Evolutionary conservation across 2,888 invertebrate species (phyloP).

Genomic region (Crocallis elinguaria): DNA sequence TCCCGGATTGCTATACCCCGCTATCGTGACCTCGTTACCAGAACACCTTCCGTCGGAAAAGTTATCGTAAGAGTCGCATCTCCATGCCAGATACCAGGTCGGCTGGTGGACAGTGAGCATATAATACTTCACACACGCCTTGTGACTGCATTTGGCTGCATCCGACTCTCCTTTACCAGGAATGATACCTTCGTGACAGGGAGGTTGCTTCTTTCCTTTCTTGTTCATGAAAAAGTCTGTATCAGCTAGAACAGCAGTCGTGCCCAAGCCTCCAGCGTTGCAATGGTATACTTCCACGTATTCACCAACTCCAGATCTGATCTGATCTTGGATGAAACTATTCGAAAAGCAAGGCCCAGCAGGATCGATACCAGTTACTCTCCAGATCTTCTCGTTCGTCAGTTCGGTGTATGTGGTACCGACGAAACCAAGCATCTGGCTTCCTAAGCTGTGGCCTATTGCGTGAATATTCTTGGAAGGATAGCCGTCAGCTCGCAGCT

Average conservation of each 20-base stretch:
- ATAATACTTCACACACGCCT: slow-evolving; percentile 70
- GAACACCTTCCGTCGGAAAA: slow-evolving; percentile 67
- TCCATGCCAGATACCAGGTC: slow-evolving; percentile 66
- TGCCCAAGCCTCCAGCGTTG: slow-evolving; percentile 82
- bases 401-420: slow-evolving; percentile 58
- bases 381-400: slow-evolving; percentile 67
- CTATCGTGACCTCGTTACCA: slow-evolving; percentile 65
- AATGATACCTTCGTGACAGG: slow-evolving; percentile 69
- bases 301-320: slow-evolving; percentile 81
- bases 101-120: slow-evolving; percentile 63
- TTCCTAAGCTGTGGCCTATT: slow-evolving; percentile 74
- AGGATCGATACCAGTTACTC: slow-evolving; percentile 73
- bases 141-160: slow-evolving; percentile 74
- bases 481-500: slow-evolving; percentile 57
- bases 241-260: slow-evolving; percentile 79
- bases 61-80: slow-evolving; percentile 64
- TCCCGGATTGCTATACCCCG: slow-evolving; percentile 74
- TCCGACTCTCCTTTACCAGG: slow-evolving; percentile 70
- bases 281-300: slow-evolving; percentile 87
- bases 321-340: slow-evolving; percentile 67
- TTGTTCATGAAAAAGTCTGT: slow-evolving; percentile 86
- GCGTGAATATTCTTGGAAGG: slow-evolving; percentile 69
- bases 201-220: slow-evolving; percentile 83
- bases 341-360: slow-evolving; percentile 79
- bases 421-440: slow-evolving; percentile 68